These are phyloP conservation scores for Saguinus oedipus DNA, from an alignment of 2,797 vertebrate species.

Conservation along the genomic window DNA sequence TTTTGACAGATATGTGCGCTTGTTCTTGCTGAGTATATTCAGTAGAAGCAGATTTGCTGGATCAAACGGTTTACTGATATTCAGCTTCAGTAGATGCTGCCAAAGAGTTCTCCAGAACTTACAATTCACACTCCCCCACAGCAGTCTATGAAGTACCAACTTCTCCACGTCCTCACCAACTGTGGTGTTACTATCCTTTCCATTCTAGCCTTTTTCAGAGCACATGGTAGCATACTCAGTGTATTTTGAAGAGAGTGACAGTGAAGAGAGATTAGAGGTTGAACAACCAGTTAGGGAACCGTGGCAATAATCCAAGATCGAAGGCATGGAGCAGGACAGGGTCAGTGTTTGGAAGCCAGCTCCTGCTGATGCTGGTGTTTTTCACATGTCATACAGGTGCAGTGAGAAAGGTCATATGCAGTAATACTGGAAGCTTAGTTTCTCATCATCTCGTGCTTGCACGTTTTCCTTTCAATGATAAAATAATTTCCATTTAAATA, in stretches of 20 bases:
- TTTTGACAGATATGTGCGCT: background rate
- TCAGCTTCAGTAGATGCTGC: background rate
- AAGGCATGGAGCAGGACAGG: background rate
- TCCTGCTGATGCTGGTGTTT: background rate
- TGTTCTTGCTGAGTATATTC: background rate
- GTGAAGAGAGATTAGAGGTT: background rate
- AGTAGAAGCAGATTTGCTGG: background rate
- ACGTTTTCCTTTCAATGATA: conserved; percentile 27
- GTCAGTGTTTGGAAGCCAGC: background rate
- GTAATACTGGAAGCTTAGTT: background rate
- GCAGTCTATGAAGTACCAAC: background rate
- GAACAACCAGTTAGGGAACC: background rate
- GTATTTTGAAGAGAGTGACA: background rate
- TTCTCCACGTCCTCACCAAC: background rate
- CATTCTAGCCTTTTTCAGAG: background rate
- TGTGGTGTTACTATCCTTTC: background rate
- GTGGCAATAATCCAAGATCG: background rate
- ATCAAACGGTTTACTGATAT: background rate
- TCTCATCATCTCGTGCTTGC: background rate
- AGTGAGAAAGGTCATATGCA: background rate
- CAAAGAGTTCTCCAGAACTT: background rate
- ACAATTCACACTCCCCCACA: background rate
- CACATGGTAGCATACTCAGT: background rate
- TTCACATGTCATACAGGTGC: background rate
- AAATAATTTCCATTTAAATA: conserved; percentile 68